Percentiles rank a stretch among this genome's conserved stretches.
These are phyloP conservation scores for Oreochromis aureus DNA, from an alignment of 2,113 vertebrate genomes.

Conservation along the genomic window DNA sequence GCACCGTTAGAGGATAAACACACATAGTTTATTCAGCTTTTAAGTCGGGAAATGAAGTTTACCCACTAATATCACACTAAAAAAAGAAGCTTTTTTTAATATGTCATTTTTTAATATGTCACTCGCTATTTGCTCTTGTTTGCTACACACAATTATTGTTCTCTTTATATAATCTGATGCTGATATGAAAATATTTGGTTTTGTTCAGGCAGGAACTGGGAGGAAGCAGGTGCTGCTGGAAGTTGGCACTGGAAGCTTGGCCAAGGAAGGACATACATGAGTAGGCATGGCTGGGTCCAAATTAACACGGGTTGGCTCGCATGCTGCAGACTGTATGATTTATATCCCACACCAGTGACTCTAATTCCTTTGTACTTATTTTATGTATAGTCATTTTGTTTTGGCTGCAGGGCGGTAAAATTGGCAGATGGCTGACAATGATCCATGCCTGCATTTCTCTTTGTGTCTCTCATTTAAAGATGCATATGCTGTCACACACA, in stretches of 20 bases:
- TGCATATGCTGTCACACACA: not conserved
- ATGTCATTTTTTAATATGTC: not conserved
- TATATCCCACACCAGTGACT: slow-evolving; percentile 38
- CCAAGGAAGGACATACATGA: slow-evolving; percentile 35
- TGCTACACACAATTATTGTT: not conserved
- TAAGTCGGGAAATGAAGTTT: not conserved
- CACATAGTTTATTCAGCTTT: slow-evolving; percentile 38
- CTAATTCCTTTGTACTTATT: slow-evolving; percentile 47
- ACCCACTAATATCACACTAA: not conserved
- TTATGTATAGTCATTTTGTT: slow-evolving; percentile 35
- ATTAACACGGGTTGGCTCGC: slow-evolving; percentile 34
- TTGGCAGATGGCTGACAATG: slow-evolving; percentile 32
- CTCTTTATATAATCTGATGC: not conserved
- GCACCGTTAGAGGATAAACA: slow-evolving; percentile 29
- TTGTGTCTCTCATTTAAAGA: not conserved
- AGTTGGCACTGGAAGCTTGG: slow-evolving; percentile 15
- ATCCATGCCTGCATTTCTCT: not conserved
- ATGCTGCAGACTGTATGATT: slow-evolving; percentile 45
- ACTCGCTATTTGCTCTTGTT: not conserved
- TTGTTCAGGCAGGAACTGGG: slow-evolving; percentile 3
- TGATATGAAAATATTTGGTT: slow-evolving; percentile 20
- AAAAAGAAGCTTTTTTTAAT: not conserved
- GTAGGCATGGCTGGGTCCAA: slow-evolving; percentile 41
- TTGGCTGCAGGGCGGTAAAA: not conserved
- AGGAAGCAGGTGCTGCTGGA: slow-evolving; percentile 34